Percentiles rank a stretch among this genome's conserved stretches.
Evolutionary conservation across 2,888 invertebrate genomes (phyloP).

Genomic region (Rhimphoctona megacephalus): DNA sequence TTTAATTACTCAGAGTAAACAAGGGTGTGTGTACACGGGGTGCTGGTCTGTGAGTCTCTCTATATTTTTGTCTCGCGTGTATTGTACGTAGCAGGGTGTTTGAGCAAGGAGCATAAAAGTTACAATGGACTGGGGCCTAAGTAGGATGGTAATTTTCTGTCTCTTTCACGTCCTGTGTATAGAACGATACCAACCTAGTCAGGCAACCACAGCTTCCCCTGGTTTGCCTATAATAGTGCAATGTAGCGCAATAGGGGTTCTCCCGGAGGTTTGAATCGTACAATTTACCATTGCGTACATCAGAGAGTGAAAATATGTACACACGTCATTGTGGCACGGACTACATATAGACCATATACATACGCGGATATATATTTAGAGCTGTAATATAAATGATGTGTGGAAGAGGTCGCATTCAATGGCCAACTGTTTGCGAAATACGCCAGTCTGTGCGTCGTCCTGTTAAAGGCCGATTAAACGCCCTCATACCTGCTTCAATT

Average conservation of each 20-base stretch:
- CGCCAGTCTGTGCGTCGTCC: conserved; percentile 58
- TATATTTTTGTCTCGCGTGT: conserved; percentile 46
- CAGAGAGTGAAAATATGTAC: conserved; percentile 63
- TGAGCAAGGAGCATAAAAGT: conserved; percentile 65
- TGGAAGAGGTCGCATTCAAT: conserved; percentile 64
- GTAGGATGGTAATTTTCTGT: conserved; percentile 51
- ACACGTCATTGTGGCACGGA: conserved; percentile 51
- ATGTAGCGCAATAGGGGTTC: conserved; percentile 39
- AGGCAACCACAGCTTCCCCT: conserved; percentile 53
- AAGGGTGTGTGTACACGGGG: conserved; percentile 51
- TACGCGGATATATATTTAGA: conserved; percentile 30
- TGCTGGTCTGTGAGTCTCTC: conserved; percentile 35
- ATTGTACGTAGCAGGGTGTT: conserved; percentile 55
- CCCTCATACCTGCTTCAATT: not conserved
- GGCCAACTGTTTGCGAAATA: conserved; percentile 72
- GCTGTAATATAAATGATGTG: conserved; percentile 33
- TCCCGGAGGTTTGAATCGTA: conserved; percentile 21
- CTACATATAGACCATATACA: conserved; percentile 18
- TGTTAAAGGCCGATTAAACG: conserved; percentile 65
- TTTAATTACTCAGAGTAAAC: conserved; percentile 69
- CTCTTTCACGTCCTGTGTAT: conserved; percentile 23
- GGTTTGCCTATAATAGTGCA: conserved; percentile 40
- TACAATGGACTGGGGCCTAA: conserved; percentile 63
- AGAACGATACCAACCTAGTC: conserved; percentile 19
- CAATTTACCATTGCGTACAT: conserved; percentile 33